A percentile compares a stretch with the other conserved stretches of the same genome.
phyloP scores from a whole-genome alignment of 2,113 vertebrate species.

The Axis porcinus region DNA sequence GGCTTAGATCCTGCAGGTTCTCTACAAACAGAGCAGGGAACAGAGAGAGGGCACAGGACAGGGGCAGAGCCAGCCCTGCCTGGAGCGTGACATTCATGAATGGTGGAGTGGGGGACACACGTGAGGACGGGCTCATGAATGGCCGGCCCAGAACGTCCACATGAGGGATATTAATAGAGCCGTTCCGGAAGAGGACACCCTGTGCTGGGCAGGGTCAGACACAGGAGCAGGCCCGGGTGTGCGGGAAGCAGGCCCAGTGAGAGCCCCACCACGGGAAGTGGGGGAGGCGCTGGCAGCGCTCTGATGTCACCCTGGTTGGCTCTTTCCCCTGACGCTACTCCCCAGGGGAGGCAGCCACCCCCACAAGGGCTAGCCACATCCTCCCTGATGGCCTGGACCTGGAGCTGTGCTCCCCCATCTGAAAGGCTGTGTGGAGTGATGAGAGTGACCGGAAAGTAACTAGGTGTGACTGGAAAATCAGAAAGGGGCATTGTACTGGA shows the following conservation, averaged over 20 bases:
- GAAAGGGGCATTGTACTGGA: neutral
- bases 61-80: neutral
- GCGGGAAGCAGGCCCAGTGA: neutral
- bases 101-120: neutral
- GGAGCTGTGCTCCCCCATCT: neutral
- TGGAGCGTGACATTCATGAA: neutral
- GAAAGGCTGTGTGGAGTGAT: neutral
- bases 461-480: neutral
- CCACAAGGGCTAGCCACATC: fast-evolving
- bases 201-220: neutral
- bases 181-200: neutral
- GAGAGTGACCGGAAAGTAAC: neutral
- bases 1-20: neutral
- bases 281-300: neutral
- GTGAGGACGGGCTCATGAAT: neutral
- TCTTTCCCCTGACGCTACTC: neutral
- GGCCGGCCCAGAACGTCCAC: neutral
- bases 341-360: neutral
- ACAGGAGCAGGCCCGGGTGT: neutral
- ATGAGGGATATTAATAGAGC: constrained; percentile 56
- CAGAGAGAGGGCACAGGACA: neutral
- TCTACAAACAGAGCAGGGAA: neutral
- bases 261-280: neutral
- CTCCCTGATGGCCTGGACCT: neutral
- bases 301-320: neutral